Percentiles rank a stretch among this genome's conserved stretches.
Evolutionary conservation across 2,113 vertebrate species (phyloP).

Genomic region (Platysteira castanea): DNA sequence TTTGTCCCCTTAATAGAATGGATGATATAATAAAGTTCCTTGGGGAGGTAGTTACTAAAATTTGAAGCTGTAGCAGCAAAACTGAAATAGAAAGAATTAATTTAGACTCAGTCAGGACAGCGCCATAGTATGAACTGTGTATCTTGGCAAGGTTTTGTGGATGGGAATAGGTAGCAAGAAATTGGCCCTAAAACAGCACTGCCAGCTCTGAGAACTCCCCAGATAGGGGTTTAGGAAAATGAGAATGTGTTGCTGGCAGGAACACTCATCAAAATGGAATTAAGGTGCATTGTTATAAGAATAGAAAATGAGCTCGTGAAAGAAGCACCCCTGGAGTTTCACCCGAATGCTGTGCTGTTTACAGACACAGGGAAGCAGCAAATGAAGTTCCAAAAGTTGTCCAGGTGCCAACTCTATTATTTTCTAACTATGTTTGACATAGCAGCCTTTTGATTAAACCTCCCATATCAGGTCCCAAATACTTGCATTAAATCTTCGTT

Average conservation of each 20-base stretch:
- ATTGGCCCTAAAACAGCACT: slow-evolving; percentile 14
- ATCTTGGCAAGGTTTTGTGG: neutral
- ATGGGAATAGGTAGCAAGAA: slow-evolving; percentile 15
- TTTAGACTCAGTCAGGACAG: neutral
- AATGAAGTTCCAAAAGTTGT: slow-evolving; percentile 31
- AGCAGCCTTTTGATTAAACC: neutral
- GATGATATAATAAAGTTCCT: neutral
- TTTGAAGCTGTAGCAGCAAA: neutral
- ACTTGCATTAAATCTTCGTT: neutral
- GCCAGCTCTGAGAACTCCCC: slow-evolving; percentile 33
- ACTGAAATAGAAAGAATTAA: slow-evolving; percentile 18
- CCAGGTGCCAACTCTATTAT: neutral
- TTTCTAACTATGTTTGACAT: slow-evolving; percentile 3
- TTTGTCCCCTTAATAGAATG: neutral
- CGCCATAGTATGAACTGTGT: neutral
- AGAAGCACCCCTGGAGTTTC: neutral
- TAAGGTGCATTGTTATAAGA: neutral
- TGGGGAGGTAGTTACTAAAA: neutral
- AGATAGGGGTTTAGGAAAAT: slow-evolving; percentile 28
- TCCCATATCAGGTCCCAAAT: neutral
- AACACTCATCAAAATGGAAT: slow-evolving; percentile 19
- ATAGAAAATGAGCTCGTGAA: neutral
- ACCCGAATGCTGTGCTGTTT: neutral
- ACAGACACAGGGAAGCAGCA: neutral
- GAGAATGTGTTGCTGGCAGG: slow-evolving; percentile 6